Evolutionary conservation across 2,113 vertebrate genomes (phyloP).

Genomic region (Rhagologus leucostigma): DNA sequence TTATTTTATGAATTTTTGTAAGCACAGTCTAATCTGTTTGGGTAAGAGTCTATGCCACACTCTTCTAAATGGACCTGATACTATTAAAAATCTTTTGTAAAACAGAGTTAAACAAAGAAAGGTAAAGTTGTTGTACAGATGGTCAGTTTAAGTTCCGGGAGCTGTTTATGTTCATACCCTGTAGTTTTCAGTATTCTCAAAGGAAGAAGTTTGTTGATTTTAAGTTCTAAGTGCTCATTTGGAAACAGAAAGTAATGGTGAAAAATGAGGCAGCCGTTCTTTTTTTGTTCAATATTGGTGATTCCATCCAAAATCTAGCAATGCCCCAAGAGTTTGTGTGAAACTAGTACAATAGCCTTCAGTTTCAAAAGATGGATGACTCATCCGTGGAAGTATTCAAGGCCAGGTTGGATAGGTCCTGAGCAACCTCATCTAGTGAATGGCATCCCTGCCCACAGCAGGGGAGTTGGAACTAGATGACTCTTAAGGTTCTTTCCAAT

Average conservation of each 20-base stretch:
- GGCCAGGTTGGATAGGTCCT: neutral
- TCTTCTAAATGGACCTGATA: neutral
- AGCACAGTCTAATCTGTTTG: neutral
- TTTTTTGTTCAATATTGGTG: neutral
- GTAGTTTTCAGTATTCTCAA: neutral
- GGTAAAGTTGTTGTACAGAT: neutral
- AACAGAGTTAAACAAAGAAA: neutral
- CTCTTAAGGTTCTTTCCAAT: neutral
- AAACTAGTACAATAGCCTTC: neutral
- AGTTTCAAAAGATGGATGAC: neutral
- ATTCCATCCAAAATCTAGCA: neutral
- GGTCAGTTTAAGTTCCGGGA: neutral
- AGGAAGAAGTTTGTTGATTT: neutral
- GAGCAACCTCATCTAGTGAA: neutral
- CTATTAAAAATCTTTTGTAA: neutral
- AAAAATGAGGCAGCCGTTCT: neutral
- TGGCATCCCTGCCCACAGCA: neutral
- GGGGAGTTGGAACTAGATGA: neutral
- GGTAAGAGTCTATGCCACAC: rapidly evolving
- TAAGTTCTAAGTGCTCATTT: neutral
- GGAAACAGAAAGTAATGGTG: neutral
- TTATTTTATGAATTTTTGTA: neutral
- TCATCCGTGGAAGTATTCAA: neutral
- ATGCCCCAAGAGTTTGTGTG: neutral
- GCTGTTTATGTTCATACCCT: neutral